phyloP scores from a whole-genome alignment of 2,797 vertebrate genomes.

The Lycodopsis pacificus region DNA sequence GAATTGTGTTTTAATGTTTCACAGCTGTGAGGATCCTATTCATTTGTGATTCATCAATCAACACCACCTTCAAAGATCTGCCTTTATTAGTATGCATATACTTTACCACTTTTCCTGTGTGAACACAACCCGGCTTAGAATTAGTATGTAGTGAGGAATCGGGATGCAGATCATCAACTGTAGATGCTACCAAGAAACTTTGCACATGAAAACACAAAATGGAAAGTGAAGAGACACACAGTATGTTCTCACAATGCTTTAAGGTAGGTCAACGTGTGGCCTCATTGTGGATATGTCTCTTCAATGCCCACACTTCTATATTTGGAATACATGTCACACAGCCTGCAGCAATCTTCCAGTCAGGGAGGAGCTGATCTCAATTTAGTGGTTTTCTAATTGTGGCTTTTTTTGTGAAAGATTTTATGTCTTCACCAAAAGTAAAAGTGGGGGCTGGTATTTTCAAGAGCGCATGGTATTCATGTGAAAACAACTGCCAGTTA shows the following conservation, averaged over 20 bases:
- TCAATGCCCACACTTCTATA: slow-evolving; percentile 51
- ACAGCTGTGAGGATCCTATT: not conserved
- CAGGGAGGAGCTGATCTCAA: slow-evolving; percentile 33
- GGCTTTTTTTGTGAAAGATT: slow-evolving; percentile 3
- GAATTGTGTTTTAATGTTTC: not conserved
- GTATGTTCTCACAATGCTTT: not conserved
- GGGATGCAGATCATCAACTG: not conserved
- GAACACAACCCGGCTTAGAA: not conserved
- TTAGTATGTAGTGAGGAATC: too few species aligned
- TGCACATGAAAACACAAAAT: not conserved
- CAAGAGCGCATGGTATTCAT: not conserved
- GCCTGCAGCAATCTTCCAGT: slow-evolving; percentile 47
- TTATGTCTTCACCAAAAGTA: not conserved
- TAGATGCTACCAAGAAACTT: not conserved
- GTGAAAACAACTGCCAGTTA: not conserved
- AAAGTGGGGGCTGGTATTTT: not conserved
- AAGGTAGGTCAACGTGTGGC: slow-evolving; percentile 51
- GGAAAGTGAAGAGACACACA: not conserved
- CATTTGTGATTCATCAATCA: not conserved
- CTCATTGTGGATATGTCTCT: slow-evolving; percentile 43
- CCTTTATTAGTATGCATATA: not conserved
- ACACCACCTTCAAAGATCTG: not conserved
- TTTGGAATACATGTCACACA: slow-evolving; percentile 48
- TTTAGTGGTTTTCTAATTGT: not conserved
- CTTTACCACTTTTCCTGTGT: not conserved